phyloP scores from a whole-genome alignment of 2,888 invertebrate species.

The Parnassius glacialis region DNA sequence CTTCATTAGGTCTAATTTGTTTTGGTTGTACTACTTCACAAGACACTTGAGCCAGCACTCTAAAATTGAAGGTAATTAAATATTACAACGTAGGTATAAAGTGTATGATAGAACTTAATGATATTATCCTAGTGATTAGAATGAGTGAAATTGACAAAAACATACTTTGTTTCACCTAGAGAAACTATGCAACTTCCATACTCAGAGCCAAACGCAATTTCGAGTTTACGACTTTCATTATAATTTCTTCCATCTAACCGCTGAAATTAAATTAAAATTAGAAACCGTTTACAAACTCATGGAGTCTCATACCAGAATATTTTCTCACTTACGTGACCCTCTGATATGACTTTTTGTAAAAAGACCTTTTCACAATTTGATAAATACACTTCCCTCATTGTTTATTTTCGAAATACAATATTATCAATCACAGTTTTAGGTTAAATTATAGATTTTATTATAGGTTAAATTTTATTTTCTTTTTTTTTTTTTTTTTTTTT shows the following conservation, averaged over 20 bases:
- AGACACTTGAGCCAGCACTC: constrained; percentile 92
- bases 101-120: no score
- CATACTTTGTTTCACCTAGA: constrained; percentile 89
- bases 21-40: constrained; percentile 94
- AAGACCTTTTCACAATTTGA: constrained; percentile 88
- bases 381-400: constrained; percentile 83
- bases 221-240: constrained; percentile 85
- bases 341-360: constrained; percentile 82
- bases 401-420: constrained; percentile 10
- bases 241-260: constrained; percentile 89
- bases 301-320: constrained; percentile 1
- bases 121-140: no score
- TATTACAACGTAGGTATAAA: not conserved
- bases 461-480: not conserved
- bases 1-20: constrained; percentile 93
- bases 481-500: no score
- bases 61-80: constrained; percentile 51
- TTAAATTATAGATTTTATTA: not conserved
- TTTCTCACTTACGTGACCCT: constrained; percentile 80
- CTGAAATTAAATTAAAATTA: constrained; percentile 65
- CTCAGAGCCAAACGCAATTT: constrained; percentile 89
- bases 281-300: constrained; percentile 6
- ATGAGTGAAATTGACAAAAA: constrained; percentile 3
- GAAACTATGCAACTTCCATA: constrained; percentile 90
- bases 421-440: no score